phyloP scores from a whole-genome alignment of 2,888 invertebrate genomes.

The Leptinotarsa haldemani region DNA sequence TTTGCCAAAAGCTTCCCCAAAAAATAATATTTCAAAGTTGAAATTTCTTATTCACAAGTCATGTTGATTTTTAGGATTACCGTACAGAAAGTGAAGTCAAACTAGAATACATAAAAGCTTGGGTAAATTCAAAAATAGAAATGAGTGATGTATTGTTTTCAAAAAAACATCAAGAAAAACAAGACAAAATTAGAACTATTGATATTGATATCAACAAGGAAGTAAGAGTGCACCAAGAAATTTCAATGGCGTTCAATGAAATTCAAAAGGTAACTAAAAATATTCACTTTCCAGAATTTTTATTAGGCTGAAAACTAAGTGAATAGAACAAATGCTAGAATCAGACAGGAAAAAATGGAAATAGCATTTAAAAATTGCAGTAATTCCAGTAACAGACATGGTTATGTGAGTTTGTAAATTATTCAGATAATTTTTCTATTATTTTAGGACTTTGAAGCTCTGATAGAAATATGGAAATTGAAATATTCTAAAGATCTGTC shows the following conservation, averaged over 20 bases:
- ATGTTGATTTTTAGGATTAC: conserved; percentile 53
- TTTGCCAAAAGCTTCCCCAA: no score
- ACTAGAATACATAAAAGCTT: conserved; percentile 54
- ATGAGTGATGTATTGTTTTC: conserved; percentile 57
- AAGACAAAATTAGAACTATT: conserved; percentile 54
- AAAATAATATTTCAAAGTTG: no score
- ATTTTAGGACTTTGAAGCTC: conserved; percentile 59
- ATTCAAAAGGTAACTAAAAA: conserved; percentile 48
- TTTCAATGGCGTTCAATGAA: conserved; percentile 60
- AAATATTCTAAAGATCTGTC: conserved; percentile 62
- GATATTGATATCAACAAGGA: conserved; percentile 61
- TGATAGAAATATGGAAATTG: conserved; percentile 61
- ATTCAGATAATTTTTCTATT: background rate
- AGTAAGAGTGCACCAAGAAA: conserved; percentile 59
- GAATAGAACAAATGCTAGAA: no score
- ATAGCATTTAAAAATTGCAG: no score
- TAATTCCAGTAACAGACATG: no score
- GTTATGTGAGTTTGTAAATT: no score
- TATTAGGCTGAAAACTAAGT: no score
- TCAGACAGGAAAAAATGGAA: no score
- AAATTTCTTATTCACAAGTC: no score
- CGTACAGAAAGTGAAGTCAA: conserved; percentile 56
- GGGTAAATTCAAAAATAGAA: conserved; percentile 64
- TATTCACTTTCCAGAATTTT: no score
- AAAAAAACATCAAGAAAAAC: conserved; percentile 56